phyloP scores from a whole-genome alignment of 2,797 vertebrate genomes.

The Crypturellus tataupa region DNA sequence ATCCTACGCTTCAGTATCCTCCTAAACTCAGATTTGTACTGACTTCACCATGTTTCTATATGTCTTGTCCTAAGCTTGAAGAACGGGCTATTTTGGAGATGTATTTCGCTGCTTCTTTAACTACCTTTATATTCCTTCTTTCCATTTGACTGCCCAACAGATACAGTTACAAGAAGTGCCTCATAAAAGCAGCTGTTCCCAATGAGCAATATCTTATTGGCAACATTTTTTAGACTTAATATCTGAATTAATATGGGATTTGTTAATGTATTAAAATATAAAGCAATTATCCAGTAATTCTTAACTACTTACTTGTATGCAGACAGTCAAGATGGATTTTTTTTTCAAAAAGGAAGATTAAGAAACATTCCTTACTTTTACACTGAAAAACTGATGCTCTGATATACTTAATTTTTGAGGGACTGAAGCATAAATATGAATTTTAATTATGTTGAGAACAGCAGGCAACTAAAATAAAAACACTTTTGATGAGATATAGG shows the following conservation, averaged over 20 bases:
- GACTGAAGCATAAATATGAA: background rate
- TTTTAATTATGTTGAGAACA: background rate
- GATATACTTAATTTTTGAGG: background rate
- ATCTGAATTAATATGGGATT: background rate
- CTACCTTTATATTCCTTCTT: background rate
- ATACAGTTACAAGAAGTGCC: background rate
- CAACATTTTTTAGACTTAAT: background rate
- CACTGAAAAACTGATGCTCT: background rate
- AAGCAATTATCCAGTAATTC: background rate
- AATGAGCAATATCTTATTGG: background rate
- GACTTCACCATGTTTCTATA: slow-evolving; percentile 1
- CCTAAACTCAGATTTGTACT: background rate
- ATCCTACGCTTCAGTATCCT: background rate
- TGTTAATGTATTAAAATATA: background rate
- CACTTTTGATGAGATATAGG: slow-evolving; percentile 5
- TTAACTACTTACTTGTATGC: background rate
- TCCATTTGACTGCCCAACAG: background rate
- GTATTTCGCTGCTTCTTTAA: background rate
- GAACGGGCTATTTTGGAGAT: slow-evolving; percentile 1
- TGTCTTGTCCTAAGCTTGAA: background rate
- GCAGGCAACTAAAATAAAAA: background rate
- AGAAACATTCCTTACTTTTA: background rate
- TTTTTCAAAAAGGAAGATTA: background rate
- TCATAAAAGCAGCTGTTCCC: background rate
- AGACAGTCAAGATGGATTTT: background rate